These are phyloP conservation scores for Apistogramma diplotaenia DNA, from an alignment of 2,113 vertebrate genomes.

Conservation along the genomic window DNA sequence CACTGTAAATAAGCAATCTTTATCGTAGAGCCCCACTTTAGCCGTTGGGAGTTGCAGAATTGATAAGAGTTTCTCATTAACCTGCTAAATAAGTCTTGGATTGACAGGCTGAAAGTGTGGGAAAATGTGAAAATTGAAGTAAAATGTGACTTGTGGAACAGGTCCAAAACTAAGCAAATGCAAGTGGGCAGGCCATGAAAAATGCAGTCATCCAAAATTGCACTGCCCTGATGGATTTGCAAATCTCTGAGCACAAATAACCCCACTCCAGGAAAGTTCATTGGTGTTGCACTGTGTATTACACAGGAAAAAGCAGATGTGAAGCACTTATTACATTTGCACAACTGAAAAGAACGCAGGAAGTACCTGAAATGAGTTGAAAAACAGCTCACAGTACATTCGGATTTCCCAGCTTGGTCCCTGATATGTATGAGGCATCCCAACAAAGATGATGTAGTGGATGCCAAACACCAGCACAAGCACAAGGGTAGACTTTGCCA, in stretches of 20 bases:
- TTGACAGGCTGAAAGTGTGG: background rate
- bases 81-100: background rate
- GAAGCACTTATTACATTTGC: background rate
- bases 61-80: background rate
- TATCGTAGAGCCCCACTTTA: background rate
- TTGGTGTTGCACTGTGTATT: background rate
- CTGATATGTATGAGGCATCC: constrained; percentile 83
- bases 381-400: constrained; percentile 92
- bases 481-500: constrained; percentile 88
- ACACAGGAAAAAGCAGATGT: background rate
- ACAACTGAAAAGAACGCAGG: background rate
- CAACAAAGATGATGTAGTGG: constrained; percentile 88
- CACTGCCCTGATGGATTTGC: background rate
- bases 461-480: constrained; percentile 88
- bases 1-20: background rate
- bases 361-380: constrained; percentile 90
- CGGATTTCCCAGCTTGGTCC: constrained; percentile 86
- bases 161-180: background rate
- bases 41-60: background rate
- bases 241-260: background rate
- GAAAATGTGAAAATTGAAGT: background rate
- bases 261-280: background rate
- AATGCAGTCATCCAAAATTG: background rate
- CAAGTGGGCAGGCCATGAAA: background rate
- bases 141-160: background rate